A percentile compares a stretch with the other conserved stretches of the same genome.
Evolutionary conservation across 2,113 vertebrate genomes (phyloP).

Genomic region (Hemiprocne comata): DNA sequence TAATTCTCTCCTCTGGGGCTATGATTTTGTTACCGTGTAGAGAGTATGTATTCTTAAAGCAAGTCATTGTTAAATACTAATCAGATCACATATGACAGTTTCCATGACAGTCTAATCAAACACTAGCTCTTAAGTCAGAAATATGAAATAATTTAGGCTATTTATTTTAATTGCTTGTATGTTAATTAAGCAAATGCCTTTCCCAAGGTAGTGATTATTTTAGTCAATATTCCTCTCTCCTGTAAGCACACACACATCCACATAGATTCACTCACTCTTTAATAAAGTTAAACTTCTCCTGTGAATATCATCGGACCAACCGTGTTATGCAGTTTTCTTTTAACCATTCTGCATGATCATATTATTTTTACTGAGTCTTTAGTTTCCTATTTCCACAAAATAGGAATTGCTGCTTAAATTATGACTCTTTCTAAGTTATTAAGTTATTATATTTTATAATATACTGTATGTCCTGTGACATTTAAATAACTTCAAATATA

Average conservation of each 20-base stretch:
- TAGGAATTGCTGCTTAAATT: background rate
- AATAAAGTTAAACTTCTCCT: background rate
- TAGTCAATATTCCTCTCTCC: conserved; percentile 18
- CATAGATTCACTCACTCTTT: background rate
- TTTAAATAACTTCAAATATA: background rate
- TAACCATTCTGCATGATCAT: background rate
- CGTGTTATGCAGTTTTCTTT: background rate
- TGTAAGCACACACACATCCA: background rate
- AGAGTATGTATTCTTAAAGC: background rate
- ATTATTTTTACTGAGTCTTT: background rate
- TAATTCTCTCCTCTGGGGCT: conserved; percentile 4
- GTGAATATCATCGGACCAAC: background rate
- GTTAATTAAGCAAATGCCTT: conserved; percentile 22
- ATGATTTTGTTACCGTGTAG: background rate
- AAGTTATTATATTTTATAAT: background rate
- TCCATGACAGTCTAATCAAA: conserved; percentile 31
- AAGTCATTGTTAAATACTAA: background rate
- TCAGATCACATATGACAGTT: background rate
- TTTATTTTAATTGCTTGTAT: conserved; percentile 27
- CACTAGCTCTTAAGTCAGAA: background rate
- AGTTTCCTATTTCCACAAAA: background rate
- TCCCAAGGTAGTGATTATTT: conserved; percentile 7
- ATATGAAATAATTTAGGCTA: conserved; percentile 1
- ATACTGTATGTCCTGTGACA: background rate
- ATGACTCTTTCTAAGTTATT: background rate